These are phyloP conservation scores for Salticus scenicus DNA, from an alignment of 2,888 invertebrate genomes.

Conservation along the genomic window DNA sequence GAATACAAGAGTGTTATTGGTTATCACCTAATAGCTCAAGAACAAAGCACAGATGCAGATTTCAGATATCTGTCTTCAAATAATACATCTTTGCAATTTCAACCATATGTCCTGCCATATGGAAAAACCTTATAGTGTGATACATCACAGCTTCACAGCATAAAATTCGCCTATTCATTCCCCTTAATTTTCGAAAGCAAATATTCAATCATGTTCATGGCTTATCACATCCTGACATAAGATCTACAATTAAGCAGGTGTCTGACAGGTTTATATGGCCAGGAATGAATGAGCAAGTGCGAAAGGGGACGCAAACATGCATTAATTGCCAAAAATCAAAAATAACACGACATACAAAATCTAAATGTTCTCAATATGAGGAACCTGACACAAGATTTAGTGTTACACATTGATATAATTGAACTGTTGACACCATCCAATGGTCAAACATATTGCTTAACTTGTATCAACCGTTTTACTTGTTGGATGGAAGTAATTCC, in stretches of 20 bases:
- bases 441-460: background rate
- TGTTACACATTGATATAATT: slow-evolving; percentile 39
- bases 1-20: slow-evolving; percentile 15
- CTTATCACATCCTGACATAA: background rate
- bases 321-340: background rate
- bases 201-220: slow-evolving; percentile 28
- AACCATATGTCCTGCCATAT: background rate
- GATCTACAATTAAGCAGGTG: background rate
- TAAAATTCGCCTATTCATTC: slow-evolving; percentile 16
- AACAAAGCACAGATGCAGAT: slow-evolving; percentile 2
- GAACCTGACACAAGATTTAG: background rate
- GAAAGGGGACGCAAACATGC: no score
- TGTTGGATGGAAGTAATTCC: slow-evolving; percentile 76
- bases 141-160: background rate
- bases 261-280: background rate
- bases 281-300: background rate
- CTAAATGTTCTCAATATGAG: background rate
- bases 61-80: background rate
- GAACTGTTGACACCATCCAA: slow-evolving; percentile 40
- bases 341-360: background rate
- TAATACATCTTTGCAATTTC: background rate
- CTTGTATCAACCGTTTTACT: slow-evolving; percentile 53
- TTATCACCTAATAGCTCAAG: background rate
- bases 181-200: background rate
- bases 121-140: slow-evolving; percentile 6